Evolutionary conservation across 2,888 invertebrate species (phyloP), one percentile per base, ranked within the genome.

Genomic region (Cantharis flavilabris): DNA sequence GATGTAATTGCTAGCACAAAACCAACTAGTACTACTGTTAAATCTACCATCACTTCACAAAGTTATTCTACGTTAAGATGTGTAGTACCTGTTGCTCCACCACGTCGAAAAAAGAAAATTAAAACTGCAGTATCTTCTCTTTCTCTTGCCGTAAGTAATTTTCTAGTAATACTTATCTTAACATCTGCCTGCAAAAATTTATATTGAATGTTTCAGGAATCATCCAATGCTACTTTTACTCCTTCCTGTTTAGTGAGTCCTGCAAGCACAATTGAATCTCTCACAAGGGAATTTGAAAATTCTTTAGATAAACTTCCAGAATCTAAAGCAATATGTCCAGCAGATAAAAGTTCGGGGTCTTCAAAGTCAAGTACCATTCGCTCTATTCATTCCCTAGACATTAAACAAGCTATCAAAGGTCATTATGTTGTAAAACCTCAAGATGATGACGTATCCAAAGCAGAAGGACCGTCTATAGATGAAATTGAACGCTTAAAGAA

Each of bases 1-100:
- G 97, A 98, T 89, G 96, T 97, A 84, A 96, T 97, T 83, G 96
- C 96, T 76, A 97, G 97, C 89, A 96, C 97, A 80, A 97, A 97
- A 86, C 89, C 93, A 76, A 88, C 89, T 7, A 88, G 87, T 89
- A 90, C 88, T 88, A 79, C 49, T 80, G 74, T 77, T 74, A 80
- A 76, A 80, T 85, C 87, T 7, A 86, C 88, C 10, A 77, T 76
- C n/a, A 80, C 77, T 65, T 70, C 78, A 49, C 75, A 69, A 26
- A 18, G 33, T 28, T 65, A 74, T 49, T 71, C 79, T 26, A 73
- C 80, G 77, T 82, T 82, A 30, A 81, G 83, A 70, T 82, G 83
- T 81, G 87, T 86, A 78, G 86, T 87, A 49, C 94, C 94, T 3
- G 90, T 95, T 62, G 93, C 96, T 73, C 97, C 97, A 77, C 97